Percentiles rank a stretch among this genome's conserved stretches.
Conservation (phyloP, 2,113 vertebrate genomes). For the Stigmatopora argus region DNA sequence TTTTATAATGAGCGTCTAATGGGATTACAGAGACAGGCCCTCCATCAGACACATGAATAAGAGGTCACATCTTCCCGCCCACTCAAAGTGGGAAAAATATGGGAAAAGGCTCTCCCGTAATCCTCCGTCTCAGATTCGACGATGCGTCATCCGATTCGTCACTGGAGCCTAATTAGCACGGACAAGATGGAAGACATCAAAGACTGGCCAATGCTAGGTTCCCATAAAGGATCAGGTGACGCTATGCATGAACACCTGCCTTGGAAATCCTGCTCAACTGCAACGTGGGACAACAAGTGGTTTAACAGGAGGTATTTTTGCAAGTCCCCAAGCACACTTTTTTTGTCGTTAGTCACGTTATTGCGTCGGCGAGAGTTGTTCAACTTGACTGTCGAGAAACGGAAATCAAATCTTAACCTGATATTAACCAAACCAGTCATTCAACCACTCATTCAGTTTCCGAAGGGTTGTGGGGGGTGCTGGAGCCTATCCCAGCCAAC, state of each 20-base stretch:
- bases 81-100: slow-evolving; percentile 36
- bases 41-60: slow-evolving; percentile 70
- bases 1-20: slow-evolving; percentile 69
- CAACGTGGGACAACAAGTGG: neutral
- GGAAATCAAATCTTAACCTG: neutral
- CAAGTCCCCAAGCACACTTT: neutral
- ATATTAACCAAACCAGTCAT: neutral
- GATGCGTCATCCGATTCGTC: slow-evolving; percentile 14
- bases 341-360: no score
- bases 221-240: slow-evolving; percentile 2
- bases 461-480: no score
- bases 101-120: slow-evolving; percentile 30
- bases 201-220: neutral
- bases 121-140: slow-evolving; percentile 25
- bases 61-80: slow-evolving; percentile 54
- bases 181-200: slow-evolving; percentile 27
- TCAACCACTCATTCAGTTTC: no score
- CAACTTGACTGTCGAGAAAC: neutral
- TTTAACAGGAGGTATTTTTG: neutral
- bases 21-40: slow-evolving; percentile 72
- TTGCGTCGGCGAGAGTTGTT: neutral
- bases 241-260: neutral
- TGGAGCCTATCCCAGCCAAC: no score
- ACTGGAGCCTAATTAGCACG: slow-evolving; percentile 34
- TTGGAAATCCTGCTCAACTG: neutral